Percentiles rank a stretch among this genome's conserved stretches.
Conservation (phyloP, 2,888 invertebrate genomes). For the Clostera curtula region DNA sequence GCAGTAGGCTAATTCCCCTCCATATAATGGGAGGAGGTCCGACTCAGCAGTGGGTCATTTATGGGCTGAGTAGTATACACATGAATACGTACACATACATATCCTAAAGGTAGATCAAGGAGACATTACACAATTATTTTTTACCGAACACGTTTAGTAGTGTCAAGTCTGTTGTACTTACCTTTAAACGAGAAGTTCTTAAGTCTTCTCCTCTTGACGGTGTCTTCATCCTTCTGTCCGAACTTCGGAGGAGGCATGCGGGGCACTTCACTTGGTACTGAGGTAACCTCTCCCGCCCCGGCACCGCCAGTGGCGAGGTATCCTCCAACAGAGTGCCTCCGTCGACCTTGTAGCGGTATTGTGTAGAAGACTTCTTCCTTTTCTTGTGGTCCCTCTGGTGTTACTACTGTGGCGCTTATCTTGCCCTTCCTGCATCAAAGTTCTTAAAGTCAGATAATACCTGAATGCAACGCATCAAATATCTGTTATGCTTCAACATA, state of each 20-base stretch:
- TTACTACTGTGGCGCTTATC: constrained; percentile 51
- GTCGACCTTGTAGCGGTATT: constrained; percentile 60
- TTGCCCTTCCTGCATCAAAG: constrained; percentile 51
- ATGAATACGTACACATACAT: too few species aligned
- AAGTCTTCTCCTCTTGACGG: constrained; percentile 52
- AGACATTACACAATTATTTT: too few species aligned
- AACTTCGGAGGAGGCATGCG: constrained; percentile 68
- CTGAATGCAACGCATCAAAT: neutral
- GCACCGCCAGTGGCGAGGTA: constrained; percentile 69
- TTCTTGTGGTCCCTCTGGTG: constrained; percentile 54
- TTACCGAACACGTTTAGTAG: too few species aligned
- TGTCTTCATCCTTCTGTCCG: constrained; percentile 49
- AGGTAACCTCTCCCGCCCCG: constrained; percentile 55
- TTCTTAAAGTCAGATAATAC: neutral
- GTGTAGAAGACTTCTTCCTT: constrained; percentile 79
- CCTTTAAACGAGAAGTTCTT: constrained; percentile 65
- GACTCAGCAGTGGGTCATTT: too few species aligned
- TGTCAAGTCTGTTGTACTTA: too few species aligned
- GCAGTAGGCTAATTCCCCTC: too few species aligned
- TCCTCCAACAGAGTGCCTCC: constrained; percentile 81
- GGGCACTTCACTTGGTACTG: constrained; percentile 71
- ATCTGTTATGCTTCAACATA: neutral
- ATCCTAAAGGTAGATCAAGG: too few species aligned
- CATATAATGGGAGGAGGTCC: too few species aligned
- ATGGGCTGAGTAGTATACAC: too few species aligned